Evolutionary conservation across 2,797 vertebrate genomes (phyloP).

Genomic region (Smutsia temminckii): DNA sequence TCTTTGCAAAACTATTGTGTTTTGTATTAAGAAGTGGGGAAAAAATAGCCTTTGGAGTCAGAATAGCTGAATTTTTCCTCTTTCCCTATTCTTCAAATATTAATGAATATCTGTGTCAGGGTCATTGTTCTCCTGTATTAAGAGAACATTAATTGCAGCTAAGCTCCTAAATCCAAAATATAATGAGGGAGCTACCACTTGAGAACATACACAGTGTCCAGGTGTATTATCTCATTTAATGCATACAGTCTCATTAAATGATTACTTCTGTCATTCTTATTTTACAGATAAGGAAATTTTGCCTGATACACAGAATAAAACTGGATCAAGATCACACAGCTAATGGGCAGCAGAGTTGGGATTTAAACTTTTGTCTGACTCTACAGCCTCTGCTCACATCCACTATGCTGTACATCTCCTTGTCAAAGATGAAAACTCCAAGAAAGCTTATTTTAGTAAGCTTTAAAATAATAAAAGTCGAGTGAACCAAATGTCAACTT

Average conservation of each 20-base stretch:
- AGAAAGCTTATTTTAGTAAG: constrained; percentile 34
- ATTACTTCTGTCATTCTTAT: not conserved
- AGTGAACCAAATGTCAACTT: constrained; percentile 59
- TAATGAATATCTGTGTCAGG: not conserved
- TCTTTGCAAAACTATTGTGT: not conserved
- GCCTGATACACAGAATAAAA: constrained; percentile 31
- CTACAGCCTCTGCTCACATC: not conserved
- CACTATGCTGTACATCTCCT: not conserved
- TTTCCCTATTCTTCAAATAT: not conserved
- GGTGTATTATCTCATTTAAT: not conserved
- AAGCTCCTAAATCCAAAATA: constrained; percentile 16
- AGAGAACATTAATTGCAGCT: not conserved
- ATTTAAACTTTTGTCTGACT: not conserved
- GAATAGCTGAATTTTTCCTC: not conserved
- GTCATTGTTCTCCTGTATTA: constrained; percentile 5
- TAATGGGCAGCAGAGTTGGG: not conserved
- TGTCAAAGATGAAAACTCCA: not conserved
- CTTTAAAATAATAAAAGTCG: constrained; percentile 61
- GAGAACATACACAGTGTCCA: not conserved
- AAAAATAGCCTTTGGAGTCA: not conserved
- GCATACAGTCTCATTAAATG: not conserved
- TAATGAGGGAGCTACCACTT: not conserved
- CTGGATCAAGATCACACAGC: not conserved
- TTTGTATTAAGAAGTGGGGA: not conserved
- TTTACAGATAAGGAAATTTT: not conserved